Conservation (phyloP, 2,888 invertebrate species). For the Mesorhabditis belari region DNA sequence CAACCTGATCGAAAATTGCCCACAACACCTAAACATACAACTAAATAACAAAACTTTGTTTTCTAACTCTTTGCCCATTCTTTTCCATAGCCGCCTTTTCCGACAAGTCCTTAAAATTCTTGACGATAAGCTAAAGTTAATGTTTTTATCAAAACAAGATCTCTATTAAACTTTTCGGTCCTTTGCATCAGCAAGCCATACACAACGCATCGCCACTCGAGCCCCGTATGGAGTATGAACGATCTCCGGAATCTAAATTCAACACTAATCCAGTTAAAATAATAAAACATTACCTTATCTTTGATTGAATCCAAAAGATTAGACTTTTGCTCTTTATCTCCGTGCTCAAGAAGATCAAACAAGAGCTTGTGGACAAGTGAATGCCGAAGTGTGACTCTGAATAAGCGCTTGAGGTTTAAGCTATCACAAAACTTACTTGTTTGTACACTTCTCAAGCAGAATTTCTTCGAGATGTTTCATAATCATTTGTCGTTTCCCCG, state of each 20-base stretch:
- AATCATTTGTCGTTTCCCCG: conserved; percentile 56
- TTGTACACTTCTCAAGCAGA: conserved; percentile 32
- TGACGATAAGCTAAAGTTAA: conserved; percentile 65
- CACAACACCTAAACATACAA: conserved; percentile 60
- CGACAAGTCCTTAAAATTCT: conserved; percentile 77
- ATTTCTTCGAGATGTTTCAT: conserved; percentile 57
- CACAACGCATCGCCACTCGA: conserved; percentile 72
- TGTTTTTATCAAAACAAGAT: conserved; percentile 1
- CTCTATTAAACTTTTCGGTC: conserved; percentile 50
- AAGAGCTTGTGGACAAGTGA: conserved; percentile 74
- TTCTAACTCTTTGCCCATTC: conserved; percentile 66
- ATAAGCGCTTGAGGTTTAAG: conserved; percentile 11
- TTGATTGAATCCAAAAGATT: conserved; percentile 72
- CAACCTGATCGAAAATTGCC: conserved; percentile 77
- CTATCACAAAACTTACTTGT: neutral
- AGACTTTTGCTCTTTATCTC: conserved; percentile 59
- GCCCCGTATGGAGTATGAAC: conserved; percentile 63
- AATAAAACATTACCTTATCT: conserved; percentile 63
- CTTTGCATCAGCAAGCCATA: conserved; percentile 71
- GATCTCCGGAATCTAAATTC: conserved; percentile 62
- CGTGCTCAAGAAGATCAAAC: conserved; percentile 72
- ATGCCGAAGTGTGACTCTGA: conserved; percentile 56
- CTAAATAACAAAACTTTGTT: neutral
- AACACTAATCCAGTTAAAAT: too few species aligned
- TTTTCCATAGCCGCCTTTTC: conserved; percentile 76